Base-by-base conservation (phyloP, 2,888 invertebrate species). In the Digitonthophagus gazella region DNA sequence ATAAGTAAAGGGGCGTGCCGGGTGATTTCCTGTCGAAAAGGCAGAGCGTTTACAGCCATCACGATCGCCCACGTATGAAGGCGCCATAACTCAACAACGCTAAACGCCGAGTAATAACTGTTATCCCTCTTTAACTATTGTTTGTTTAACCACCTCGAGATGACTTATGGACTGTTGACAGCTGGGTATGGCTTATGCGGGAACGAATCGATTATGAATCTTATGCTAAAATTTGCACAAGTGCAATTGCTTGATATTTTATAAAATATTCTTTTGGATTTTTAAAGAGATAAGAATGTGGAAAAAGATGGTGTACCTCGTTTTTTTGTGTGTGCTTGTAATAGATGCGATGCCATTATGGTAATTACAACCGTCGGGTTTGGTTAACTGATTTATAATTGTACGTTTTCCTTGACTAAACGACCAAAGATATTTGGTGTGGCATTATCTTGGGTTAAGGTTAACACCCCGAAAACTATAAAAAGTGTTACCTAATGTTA, bases 31-130 rank as follows among this genome's bases (percentile, higher is more conserved):
- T 44, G 28, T 44, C 28, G 28, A 44, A 44, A 44, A 44, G 68
- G 71, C 69, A 72, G 65, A 64, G 67, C 71, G 72, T 72, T 71
- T 71, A 71, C 68, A 68, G 72, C 71, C 71, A 67, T 69, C 67
- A 67, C 70, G 61, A 58, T 67, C 72, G 68, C 73, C 73, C 71
- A 73, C 72, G 71, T 72, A 74, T 72, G 64, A 71, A 71, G 71
- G 73, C 73, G 69, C 70, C 68, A 73, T 73, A 72, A 73, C 70
- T 76, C 74, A 68, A 67, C 71, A 68, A 72, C 72, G 72, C 75
- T 76, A 76, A 76, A 76, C 72, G 76, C 74, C 74, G 75, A 72
- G 74, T 78, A 78, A 78, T 78, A 77, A 78, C 77, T 75, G 77
- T 75, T 75, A 77, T 76, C 77, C 74, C 68, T 69, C 72, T 72